Conservation (phyloP, 2,888 invertebrate species). For the Ichneumoninae sp. region DNA sequence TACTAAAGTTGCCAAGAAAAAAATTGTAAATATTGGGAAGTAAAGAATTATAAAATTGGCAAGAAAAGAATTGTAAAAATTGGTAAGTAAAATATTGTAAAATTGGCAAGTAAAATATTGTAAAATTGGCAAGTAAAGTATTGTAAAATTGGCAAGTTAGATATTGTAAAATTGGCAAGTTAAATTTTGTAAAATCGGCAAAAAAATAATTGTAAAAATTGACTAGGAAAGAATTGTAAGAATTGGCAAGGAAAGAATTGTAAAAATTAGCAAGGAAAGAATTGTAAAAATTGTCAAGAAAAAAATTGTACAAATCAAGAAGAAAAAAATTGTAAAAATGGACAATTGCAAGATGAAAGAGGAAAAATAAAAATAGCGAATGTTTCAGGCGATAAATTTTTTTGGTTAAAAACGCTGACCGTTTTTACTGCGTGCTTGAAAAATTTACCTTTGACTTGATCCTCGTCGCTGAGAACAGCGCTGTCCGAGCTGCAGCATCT, state of each 20-base stretch:
- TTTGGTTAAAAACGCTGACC: not conserved
- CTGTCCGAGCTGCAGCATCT: conserved; percentile 86
- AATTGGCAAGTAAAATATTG: too few relatives aligned
- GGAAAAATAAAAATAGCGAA: not conserved
- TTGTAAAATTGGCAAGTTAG: too few relatives aligned
- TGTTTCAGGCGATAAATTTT: not conserved
- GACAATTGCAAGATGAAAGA: not conserved
- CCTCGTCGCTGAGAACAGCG: conserved; percentile 85
- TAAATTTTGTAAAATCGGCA: too few relatives aligned
- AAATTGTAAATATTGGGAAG: too few relatives aligned
- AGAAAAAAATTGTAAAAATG: too few relatives aligned
- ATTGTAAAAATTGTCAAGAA: not conserved
- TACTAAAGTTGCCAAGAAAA: too few relatives aligned
- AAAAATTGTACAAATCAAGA: not conserved
- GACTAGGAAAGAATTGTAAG: not conserved
- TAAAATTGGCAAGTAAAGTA: too few relatives aligned
- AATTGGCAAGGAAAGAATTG: not conserved
- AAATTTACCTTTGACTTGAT: conserved; percentile 80
- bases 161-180: not conserved
- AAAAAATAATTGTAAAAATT: not conserved
- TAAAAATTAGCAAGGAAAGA: not conserved
- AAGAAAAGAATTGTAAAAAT: too few relatives aligned
- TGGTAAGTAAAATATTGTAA: too few relatives aligned
- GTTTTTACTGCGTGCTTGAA: not conserved
- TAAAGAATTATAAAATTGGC: too few relatives aligned